These are phyloP conservation scores for Heliconius melpomene DNA, from an alignment of 1,140 invertebrate genomes.

Conservation along the genomic window DNA sequence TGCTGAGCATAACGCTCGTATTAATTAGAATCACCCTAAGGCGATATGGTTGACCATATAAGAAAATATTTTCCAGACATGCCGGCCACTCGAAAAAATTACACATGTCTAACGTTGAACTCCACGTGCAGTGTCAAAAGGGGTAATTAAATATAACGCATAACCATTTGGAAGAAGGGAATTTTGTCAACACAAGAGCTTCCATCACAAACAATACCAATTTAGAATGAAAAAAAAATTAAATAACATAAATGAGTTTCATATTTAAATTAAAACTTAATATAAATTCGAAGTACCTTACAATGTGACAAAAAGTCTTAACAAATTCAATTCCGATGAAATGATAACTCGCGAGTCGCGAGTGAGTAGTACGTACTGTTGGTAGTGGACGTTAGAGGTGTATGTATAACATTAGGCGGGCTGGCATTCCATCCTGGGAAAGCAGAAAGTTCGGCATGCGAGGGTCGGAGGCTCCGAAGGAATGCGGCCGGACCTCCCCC, in stretches of 20 bases:
- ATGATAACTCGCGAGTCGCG: slow-evolving; percentile 8
- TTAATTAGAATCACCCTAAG: slow-evolving; percentile 17
- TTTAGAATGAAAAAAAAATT: neutral
- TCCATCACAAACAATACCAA: too few relatives aligned
- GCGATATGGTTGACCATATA: neutral
- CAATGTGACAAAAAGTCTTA: neutral
- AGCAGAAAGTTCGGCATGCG: slow-evolving; percentile 63
- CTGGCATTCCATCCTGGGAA: slow-evolving; percentile 65
- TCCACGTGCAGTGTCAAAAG: neutral
- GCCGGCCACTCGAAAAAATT: neutral
- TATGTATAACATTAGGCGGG: slow-evolving; percentile 53
- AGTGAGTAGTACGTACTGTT: slow-evolving; percentile 7
- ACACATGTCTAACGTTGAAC: neutral
- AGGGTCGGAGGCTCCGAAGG: slow-evolving; percentile 71
- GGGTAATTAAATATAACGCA: neutral
- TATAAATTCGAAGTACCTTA: neutral
- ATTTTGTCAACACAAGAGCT: too few relatives aligned
- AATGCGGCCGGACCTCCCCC: slow-evolving; percentile 68
- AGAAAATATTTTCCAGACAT: neutral
- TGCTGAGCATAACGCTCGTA: slow-evolving; percentile 27
- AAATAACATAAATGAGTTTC: neutral
- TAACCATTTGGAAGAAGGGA: too few relatives aligned
- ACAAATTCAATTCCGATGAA: slow-evolving; percentile 1
- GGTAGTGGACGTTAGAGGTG: slow-evolving; percentile 30
- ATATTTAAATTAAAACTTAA: too few relatives aligned